phyloP scores from a whole-genome alignment of 1,140 invertebrate genomes.

The Andrena cerasifolii region DNA sequence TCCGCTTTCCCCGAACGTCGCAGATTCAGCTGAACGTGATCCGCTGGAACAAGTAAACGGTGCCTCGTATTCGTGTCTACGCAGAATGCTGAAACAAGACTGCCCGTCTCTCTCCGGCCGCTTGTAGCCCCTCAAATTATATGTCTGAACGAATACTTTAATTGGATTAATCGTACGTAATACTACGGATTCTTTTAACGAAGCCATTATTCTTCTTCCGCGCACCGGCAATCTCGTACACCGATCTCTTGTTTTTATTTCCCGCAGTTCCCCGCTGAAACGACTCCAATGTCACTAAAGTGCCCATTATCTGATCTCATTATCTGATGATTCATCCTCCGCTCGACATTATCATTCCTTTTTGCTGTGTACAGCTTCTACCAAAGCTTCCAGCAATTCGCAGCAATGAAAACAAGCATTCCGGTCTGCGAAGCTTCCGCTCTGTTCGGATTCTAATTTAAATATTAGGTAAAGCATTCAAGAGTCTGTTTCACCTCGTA shows the following conservation, averaged over 20 bases:
- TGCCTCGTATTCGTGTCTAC: not conserved
- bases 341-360: constrained; percentile 7
- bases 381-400: too few relatives aligned
- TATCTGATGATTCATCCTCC: constrained; percentile 19
- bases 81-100: not conserved
- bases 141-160: not conserved
- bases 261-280: not conserved
- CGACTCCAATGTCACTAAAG: not conserved
- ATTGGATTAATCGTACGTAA: not conserved
- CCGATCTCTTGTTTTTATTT: not conserved
- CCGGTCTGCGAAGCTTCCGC: not conserved
- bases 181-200: not conserved
- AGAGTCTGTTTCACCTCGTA: not conserved
- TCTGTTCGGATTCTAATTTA: not conserved
- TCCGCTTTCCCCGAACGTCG: not conserved
- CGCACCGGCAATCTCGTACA: not conserved
- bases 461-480: not conserved
- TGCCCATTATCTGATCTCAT: constrained; percentile 1
- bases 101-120: too few relatives aligned
- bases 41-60: not conserved
- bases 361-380: not conserved
- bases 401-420: too few relatives aligned
- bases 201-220: too few relatives aligned
- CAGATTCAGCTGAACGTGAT: not conserved
- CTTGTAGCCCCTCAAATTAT: not conserved